Evolutionary conservation across 2,888 invertebrate genomes (phyloP).

Genomic region (Sympetrum striolatum): DNA sequence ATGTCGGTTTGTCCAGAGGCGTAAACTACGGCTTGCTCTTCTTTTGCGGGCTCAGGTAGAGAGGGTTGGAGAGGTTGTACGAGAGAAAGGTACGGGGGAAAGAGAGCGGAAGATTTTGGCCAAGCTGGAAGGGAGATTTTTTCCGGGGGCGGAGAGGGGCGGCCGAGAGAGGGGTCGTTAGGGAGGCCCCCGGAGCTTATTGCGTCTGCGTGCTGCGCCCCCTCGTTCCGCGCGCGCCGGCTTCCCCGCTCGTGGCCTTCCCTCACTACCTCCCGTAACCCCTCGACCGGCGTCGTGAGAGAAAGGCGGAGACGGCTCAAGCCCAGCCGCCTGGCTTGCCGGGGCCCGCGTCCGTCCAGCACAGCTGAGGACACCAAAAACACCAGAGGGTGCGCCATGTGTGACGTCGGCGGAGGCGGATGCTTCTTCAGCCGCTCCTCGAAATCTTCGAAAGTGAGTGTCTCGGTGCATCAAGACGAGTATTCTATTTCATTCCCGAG

Average conservation of each 20-base stretch:
- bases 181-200: neutral
- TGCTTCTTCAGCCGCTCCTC: constrained; percentile 40
- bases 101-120: neutral
- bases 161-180: neutral
- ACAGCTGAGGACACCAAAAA: neutral
- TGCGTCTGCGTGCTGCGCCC: neutral
- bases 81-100: neutral
- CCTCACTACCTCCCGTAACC: neutral
- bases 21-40: neutral
- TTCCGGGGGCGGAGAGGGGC: neutral
- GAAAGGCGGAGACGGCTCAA: constrained; percentile 16
- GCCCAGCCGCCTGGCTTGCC: constrained; percentile 28
- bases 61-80: neutral
- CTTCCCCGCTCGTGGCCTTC: neutral
- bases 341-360: constrained; percentile 1
- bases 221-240: neutral
- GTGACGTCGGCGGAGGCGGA: constrained; percentile 34
- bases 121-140: neutral
- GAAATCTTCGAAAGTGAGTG: constrained; percentile 29
- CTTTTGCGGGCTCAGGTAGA: neutral
- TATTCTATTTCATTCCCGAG: too few relatives aligned
- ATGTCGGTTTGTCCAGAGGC: neutral
- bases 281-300: neutral
- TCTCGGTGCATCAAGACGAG: neutral
- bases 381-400: constrained; percentile 18